Percentiles rank a stretch among this genome's conserved stretches.
These are phyloP conservation scores for Pachyseris speciosa DNA, from an alignment of 64 coral and sea anemone species.

Conservation along the genomic window DNA sequence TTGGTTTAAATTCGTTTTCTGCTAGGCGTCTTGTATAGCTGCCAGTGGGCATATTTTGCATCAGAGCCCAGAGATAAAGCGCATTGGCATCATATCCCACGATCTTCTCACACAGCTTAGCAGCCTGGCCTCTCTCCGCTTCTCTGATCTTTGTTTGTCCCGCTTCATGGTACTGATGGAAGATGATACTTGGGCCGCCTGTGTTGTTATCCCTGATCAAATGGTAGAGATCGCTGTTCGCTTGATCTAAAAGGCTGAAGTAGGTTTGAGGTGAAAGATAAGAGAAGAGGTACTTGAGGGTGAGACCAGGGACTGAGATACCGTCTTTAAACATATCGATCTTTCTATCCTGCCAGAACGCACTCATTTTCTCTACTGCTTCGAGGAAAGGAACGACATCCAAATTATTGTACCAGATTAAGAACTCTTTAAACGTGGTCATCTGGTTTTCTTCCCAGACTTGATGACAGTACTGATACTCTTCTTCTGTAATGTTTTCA, in stretches of 20 bases:
- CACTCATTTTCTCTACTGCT: constrained; percentile 43
- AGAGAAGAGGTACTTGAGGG: constrained; percentile 33
- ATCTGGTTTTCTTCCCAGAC: background rate
- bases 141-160: constrained; percentile 31
- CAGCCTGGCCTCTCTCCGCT: too few relatives aligned
- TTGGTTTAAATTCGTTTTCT: too few relatives aligned
- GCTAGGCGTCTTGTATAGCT: too few relatives aligned
- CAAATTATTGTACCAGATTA: constrained; percentile 35
- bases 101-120: too few relatives aligned
- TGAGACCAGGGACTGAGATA: constrained; percentile 33
- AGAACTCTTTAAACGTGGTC: constrained; percentile 32
- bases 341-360: constrained; percentile 34
- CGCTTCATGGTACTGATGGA: constrained; percentile 25
- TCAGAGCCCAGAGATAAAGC: too few relatives aligned
- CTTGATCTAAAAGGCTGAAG: constrained; percentile 38
- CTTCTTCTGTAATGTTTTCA: too few relatives aligned
- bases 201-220: constrained; percentile 29
- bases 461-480: too few relatives aligned
- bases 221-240: constrained; percentile 17
- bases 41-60: too few relatives aligned
- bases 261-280: constrained; percentile 7
- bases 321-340: constrained; percentile 50
- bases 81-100: too few relatives aligned
- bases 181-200: constrained; percentile 39
- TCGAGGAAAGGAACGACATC: constrained; percentile 18